phyloP scores from a whole-genome alignment of 2,888 invertebrate species.

The Falcaria lacertinaria region DNA sequence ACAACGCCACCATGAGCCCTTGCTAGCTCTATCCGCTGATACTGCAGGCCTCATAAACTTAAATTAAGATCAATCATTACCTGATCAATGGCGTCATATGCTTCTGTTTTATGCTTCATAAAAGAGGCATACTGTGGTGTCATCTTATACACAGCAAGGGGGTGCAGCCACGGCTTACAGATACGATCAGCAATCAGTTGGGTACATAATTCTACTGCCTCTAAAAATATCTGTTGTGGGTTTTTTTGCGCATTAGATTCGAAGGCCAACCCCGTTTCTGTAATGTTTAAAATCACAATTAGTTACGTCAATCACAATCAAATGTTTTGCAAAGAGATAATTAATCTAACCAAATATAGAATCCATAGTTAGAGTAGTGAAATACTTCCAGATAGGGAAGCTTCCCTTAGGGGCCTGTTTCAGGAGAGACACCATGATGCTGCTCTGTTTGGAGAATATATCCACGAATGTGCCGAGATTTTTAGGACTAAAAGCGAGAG shows the following conservation, averaged over 20 bases:
- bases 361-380: slow-evolving; percentile 41
- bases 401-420: slow-evolving; percentile 19
- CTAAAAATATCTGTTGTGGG: slow-evolving; percentile 24
- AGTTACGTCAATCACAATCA: background rate
- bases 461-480: slow-evolving; percentile 34
- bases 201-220: slow-evolving; percentile 24
- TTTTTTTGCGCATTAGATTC: slow-evolving; percentile 17
- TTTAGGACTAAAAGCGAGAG: slow-evolving; percentile 38
- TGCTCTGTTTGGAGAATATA: slow-evolving; percentile 35
- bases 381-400: slow-evolving; percentile 39
- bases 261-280: slow-evolving; percentile 31
- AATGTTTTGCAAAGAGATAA: background rate
- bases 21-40: no score
- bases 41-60: no score
- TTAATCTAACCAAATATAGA: slow-evolving; percentile 44
- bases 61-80: no score
- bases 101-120: slow-evolving; percentile 11
- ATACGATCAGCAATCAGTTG: slow-evolving; percentile 21
- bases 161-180: slow-evolving; percentile 34
- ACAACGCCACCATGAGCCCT: no score
- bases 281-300: slow-evolving; percentile 20
- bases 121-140: slow-evolving; percentile 18
- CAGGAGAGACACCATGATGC: slow-evolving; percentile 27
- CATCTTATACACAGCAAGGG: slow-evolving; percentile 23
- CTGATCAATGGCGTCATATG: slow-evolving; percentile 23